Evolutionary conservation across 2,797 vertebrate genomes (phyloP).

Genomic region (Pogonophryne albipinna): DNA sequence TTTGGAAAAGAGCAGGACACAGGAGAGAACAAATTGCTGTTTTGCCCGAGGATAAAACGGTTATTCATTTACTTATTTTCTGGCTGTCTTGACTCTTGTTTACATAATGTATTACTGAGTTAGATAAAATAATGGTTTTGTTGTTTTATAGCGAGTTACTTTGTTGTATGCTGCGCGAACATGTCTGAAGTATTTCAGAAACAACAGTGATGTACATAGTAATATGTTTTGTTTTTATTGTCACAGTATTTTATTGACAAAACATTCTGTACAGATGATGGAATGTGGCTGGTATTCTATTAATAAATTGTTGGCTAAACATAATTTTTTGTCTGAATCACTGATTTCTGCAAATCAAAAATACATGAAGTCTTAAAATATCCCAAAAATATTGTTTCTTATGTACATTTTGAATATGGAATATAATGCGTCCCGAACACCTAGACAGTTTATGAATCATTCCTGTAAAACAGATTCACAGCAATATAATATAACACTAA

Average conservation of each 20-base stretch:
- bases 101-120: neutral
- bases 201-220: slow-evolving; percentile 5
- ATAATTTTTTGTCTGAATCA: neutral
- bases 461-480: slow-evolving; percentile 16
- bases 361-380: slow-evolving; percentile 16
- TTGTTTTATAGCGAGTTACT: neutral
- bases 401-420: slow-evolving; percentile 32
- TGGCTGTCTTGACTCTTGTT: neutral
- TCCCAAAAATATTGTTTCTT: slow-evolving; percentile 27
- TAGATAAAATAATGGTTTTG: neutral
- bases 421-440: slow-evolving; percentile 16
- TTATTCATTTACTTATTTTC: slow-evolving; percentile 17
- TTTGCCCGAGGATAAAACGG: slow-evolving; percentile 1
- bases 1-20: slow-evolving; percentile 8
- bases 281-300: slow-evolving; percentile 22
- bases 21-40: slow-evolving; percentile 16
- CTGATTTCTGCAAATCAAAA: slow-evolving; percentile 15
- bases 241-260: slow-evolving; percentile 37
- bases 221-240: slow-evolving; percentile 61
- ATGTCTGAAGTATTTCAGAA: slow-evolving; percentile 4
- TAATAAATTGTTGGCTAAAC: slow-evolving; percentile 54
- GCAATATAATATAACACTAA: slow-evolving; percentile 15
- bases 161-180: slow-evolving; percentile 5
- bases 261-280: slow-evolving; percentile 39
- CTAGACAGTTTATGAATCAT: slow-evolving; percentile 8